A percentile compares a stretch with the other conserved stretches of the same genome.
Evolutionary conservation across 1,140 invertebrate species (phyloP).

Genomic region (Steinernema feltiae): DNA sequence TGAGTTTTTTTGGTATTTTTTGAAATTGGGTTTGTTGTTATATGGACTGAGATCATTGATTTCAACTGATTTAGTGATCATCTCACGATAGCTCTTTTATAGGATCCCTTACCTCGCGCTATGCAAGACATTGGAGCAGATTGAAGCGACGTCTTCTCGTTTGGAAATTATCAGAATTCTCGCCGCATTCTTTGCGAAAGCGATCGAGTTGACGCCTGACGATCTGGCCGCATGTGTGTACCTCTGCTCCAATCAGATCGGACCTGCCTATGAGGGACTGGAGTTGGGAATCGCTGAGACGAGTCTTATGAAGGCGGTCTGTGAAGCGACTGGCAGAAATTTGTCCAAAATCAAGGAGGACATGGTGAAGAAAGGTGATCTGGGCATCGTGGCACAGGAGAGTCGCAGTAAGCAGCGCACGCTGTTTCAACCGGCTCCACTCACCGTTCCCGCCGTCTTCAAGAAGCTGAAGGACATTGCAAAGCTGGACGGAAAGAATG

Average conservation of each 20-base stretch:
- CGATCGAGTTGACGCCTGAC: conserved; percentile 68
- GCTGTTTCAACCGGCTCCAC: conserved; percentile 67
- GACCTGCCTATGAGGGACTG: conserved; percentile 79
- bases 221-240: conserved; percentile 86
- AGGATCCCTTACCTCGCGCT: conserved; percentile 87
- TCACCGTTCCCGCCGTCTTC: conserved; percentile 69
- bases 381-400: conserved; percentile 63
- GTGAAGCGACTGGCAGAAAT: conserved; percentile 62
- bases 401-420: conserved; percentile 80
- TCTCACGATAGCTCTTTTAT: conserved; percentile 19
- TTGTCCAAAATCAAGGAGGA: conserved; percentile 79
- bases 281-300: conserved; percentile 88
- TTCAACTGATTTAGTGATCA: background rate
- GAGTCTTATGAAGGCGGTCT: conserved; percentile 65
- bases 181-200: conserved; percentile 73
- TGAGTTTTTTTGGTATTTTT: background rate
- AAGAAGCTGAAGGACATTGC: conserved; percentile 82
- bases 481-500: conserved; percentile 72
- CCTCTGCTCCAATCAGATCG: conserved; percentile 86
- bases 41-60: background rate
- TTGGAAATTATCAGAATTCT: conserved; percentile 90
- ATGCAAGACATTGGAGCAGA: conserved; percentile 79
- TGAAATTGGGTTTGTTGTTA: too few relatives aligned
- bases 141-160: conserved; percentile 78
- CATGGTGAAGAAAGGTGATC: conserved; percentile 73